A percentile compares a stretch with the other conserved stretches of the same genome.
Conservation (phyloP, 2,888 invertebrate genomes). For the Cataglyphis altisquamis region DNA sequence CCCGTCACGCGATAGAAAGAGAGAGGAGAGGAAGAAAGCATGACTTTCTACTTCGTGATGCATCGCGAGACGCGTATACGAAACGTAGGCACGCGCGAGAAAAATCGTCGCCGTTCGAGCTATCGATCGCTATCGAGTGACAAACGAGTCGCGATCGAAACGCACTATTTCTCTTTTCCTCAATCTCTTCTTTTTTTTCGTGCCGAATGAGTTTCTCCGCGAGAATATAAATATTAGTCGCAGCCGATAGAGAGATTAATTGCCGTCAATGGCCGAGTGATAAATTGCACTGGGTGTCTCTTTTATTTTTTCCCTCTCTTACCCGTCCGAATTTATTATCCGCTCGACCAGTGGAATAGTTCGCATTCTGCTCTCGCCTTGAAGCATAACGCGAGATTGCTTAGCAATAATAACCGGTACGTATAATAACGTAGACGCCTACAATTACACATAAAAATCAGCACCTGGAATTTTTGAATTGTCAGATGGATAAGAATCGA, state of each 20-base stretch:
- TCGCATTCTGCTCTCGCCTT: constrained; percentile 29
- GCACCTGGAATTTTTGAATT: constrained; percentile 40
- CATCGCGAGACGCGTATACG: constrained; percentile 35
- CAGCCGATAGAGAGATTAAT: constrained; percentile 67
- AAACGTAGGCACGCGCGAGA: constrained; percentile 42
- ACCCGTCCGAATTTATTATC: constrained; percentile 25
- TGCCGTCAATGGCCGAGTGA: constrained; percentile 63
- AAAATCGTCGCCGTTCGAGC: constrained; percentile 23
- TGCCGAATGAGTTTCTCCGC: constrained; percentile 54
- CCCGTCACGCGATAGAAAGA: constrained; percentile 3
- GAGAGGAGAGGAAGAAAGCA: constrained; percentile 15
- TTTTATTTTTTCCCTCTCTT: constrained; percentile 6
- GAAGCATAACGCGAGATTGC: constrained; percentile 26
- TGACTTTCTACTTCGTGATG: constrained; percentile 40
- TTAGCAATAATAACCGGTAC: constrained; percentile 14
- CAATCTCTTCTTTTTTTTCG: constrained; percentile 12
- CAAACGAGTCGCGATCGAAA: constrained; percentile 44
- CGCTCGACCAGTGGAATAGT: constrained; percentile 15
- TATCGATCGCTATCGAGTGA: constrained; percentile 40
- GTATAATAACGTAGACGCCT: constrained; percentile 34
- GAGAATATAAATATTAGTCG: constrained; percentile 61
- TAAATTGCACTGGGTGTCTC: constrained; percentile 49
- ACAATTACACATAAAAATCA: constrained; percentile 33
- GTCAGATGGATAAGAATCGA: constrained; percentile 13
- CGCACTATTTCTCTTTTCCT: constrained; percentile 25